phyloP scores from a whole-genome alignment of 2,888 invertebrate genomes.

The Taphrorychus bicolor region DNA sequence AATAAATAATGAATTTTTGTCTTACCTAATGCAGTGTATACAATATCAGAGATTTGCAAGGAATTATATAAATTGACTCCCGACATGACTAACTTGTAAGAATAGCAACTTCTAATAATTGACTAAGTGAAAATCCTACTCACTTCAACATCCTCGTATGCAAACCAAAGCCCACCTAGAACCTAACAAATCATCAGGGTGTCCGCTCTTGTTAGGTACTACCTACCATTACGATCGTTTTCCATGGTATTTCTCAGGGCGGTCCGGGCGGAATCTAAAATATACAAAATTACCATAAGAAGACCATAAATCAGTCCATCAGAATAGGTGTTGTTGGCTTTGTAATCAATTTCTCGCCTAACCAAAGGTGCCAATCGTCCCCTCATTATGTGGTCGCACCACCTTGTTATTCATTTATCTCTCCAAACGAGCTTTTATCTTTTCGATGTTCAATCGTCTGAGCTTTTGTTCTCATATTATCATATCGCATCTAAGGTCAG shows the following conservation, averaged over 20 bases:
- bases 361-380: slow-evolving; percentile 45
- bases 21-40: too few species aligned
- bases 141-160: too few species aligned
- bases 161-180: too few species aligned
- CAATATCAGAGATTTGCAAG: too few species aligned
- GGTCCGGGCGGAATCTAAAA: slow-evolving; percentile 47
- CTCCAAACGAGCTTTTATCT: slow-evolving; percentile 31
- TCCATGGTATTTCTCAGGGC: slow-evolving; percentile 38
- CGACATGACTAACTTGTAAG: too few species aligned
- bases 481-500: background rate
- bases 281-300: slow-evolving; percentile 53
- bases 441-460: slow-evolving; percentile 16
- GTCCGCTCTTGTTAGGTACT: too few species aligned
- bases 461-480: background rate
- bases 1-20: background rate
- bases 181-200: too few species aligned
- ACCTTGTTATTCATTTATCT: slow-evolving; percentile 38
- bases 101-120: too few species aligned
- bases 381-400: slow-evolving; percentile 37
- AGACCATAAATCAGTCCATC: slow-evolving; percentile 49
- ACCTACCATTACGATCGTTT: background rate
- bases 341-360: slow-evolving; percentile 56
- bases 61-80: too few species aligned
- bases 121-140: too few species aligned
- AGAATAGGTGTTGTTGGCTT: slow-evolving; percentile 49